Evolutionary conservation across 2,888 invertebrate species (phyloP).

Genomic region (Syritta pipiens): DNA sequence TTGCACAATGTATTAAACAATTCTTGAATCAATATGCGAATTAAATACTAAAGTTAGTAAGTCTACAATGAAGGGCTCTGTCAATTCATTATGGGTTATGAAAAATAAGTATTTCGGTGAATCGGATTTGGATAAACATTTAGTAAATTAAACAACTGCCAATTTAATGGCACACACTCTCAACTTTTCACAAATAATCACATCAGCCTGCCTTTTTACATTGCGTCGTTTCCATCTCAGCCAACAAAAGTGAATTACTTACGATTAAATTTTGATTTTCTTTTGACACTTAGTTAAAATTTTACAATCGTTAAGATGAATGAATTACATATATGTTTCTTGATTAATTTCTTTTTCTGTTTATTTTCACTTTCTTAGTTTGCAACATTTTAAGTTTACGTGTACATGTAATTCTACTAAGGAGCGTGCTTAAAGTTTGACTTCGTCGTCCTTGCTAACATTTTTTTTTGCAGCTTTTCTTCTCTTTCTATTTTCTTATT

Average conservation of each 20-base stretch:
- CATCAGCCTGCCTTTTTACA: too few relatives aligned
- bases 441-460: slow-evolving; percentile 22
- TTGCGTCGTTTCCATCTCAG: too few relatives aligned
- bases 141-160: too few relatives aligned
- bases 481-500: neutral
- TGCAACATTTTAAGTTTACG: slow-evolving; percentile 28
- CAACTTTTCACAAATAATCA: too few relatives aligned
- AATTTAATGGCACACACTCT: too few relatives aligned
- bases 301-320: neutral
- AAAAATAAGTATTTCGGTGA: too few relatives aligned
- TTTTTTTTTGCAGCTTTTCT: slow-evolving; percentile 17
- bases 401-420: slow-evolving; percentile 44
- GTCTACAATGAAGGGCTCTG: too few relatives aligned
- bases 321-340: neutral
- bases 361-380: neutral
- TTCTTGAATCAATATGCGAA: too few relatives aligned
- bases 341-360: neutral
- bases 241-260: neutral
- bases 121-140: too few relatives aligned
- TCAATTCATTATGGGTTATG: too few relatives aligned
- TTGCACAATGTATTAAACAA: too few relatives aligned
- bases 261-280: neutral
- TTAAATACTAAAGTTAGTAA: too few relatives aligned
- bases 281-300: neutral
- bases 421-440: slow-evolving; percentile 55